phyloP scores from a whole-genome alignment of 2,888 invertebrate genomes.

The Drosophila atripex region DNA sequence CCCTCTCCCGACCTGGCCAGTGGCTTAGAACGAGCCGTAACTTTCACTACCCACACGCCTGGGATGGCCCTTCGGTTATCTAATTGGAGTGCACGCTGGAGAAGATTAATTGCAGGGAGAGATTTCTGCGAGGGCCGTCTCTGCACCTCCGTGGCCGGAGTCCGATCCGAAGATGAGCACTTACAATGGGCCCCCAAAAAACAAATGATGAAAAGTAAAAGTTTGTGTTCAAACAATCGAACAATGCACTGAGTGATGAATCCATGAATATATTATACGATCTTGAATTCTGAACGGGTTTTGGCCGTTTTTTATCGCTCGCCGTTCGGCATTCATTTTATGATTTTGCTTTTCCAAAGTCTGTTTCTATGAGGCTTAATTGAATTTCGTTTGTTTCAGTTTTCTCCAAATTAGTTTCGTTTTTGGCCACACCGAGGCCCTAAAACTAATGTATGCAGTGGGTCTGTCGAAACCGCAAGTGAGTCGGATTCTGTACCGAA shows the following conservation, averaged over 20 bases:
- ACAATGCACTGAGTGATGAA: slow-evolving; percentile 60
- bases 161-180: slow-evolving; percentile 21
- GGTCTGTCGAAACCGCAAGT: not conserved
- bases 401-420: slow-evolving; percentile 27
- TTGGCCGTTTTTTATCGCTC: slow-evolving; percentile 27
- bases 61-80: slow-evolving; percentile 45
- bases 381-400: slow-evolving; percentile 33
- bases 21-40: slow-evolving; percentile 63
- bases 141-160: not conserved
- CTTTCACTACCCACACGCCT: slow-evolving; percentile 57
- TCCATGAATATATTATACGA: slow-evolving; percentile 65
- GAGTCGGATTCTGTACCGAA: not conserved
- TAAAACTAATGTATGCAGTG: not conserved
- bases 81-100: slow-evolving; percentile 54
- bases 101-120: slow-evolving; percentile 70
- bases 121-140: slow-evolving; percentile 33
- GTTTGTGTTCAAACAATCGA: slow-evolving; percentile 60
- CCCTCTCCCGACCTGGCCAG: slow-evolving; percentile 33
- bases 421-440: not conserved
- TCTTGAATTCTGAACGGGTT: slow-evolving; percentile 66
- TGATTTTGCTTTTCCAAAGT: slow-evolving; percentile 26
- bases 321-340: slow-evolving; percentile 48
- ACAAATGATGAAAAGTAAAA: slow-evolving; percentile 69
- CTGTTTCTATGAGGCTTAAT: slow-evolving; percentile 32
- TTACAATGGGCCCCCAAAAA: slow-evolving; percentile 40